Evolutionary conservation across 2,797 vertebrate species (phyloP).

Genomic region (Pangasius djambal): DNA sequence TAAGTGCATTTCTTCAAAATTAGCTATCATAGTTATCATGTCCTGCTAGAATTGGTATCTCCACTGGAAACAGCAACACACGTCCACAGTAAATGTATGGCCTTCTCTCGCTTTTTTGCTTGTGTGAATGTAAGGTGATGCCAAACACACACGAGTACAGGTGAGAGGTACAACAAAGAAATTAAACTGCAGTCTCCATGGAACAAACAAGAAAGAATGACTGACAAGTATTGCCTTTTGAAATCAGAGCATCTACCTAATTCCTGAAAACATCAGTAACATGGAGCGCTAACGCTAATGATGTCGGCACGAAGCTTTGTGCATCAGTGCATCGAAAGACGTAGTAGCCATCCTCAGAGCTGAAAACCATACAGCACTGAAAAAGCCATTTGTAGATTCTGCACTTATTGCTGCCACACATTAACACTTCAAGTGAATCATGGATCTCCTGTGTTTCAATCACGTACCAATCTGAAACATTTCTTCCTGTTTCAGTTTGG

Average conservation of each 20-base stretch:
- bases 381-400: background rate
- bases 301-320: background rate
- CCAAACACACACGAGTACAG: background rate
- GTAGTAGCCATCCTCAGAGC: background rate
- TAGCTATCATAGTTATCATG: background rate
- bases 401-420: slow-evolving; percentile 36
- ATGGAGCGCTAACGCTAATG: slow-evolving; percentile 27
- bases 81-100: background rate
- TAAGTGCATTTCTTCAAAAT: background rate
- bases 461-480: background rate
- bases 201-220: slow-evolving; percentile 20
- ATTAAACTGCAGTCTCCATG: background rate
- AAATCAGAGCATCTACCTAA: slow-evolving; percentile 15
- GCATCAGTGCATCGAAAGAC: background rate
- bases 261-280: slow-evolving; percentile 32
- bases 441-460: background rate
- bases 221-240: slow-evolving; percentile 40
- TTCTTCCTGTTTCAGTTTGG: background rate
- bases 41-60: background rate
- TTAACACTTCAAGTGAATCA: background rate
- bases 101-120: background rate
- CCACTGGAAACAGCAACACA: background rate
- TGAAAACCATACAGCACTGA: slow-evolving; percentile 5
- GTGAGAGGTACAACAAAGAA: background rate
- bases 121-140: background rate